Evolutionary conservation across 2,888 invertebrate species (phyloP).

Genomic region (Nephrotoma appendiculata): DNA sequence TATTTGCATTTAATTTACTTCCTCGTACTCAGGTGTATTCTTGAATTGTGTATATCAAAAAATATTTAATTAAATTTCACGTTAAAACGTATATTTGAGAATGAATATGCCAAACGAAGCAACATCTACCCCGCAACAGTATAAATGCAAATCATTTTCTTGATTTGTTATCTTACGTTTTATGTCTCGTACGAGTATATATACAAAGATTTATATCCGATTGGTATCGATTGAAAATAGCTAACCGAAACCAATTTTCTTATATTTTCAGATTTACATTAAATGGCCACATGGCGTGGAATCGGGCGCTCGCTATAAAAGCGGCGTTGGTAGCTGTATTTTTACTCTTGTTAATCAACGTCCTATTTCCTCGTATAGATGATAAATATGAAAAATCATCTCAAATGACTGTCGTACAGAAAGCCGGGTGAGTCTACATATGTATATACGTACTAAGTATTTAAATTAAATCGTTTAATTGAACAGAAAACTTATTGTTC

Average conservation of each 20-base stretch:
- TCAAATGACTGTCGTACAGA: background rate
- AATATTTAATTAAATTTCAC: background rate
- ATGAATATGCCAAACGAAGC: background rate
- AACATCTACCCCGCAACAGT: background rate
- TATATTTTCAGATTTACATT: background rate
- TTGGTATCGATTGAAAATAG: background rate
- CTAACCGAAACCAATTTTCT: background rate
- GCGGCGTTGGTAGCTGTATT: slow-evolving; percentile 21
- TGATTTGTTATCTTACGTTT: background rate
- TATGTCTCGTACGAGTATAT: background rate
- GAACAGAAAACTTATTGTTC: background rate
- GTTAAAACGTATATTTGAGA: background rate
- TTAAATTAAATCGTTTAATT: background rate
- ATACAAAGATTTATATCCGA: background rate
- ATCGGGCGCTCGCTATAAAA: slow-evolving; percentile 20
- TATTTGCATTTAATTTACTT: too few species aligned
- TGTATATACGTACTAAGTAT: background rate
- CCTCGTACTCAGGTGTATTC: too few species aligned
- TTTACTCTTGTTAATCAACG: slow-evolving; percentile 22
- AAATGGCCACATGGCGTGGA: slow-evolving; percentile 18
- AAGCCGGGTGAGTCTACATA: background rate
- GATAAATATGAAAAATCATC: slow-evolving; percentile 8
- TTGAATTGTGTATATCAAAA: background rate
- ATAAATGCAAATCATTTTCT: background rate
- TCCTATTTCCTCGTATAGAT: slow-evolving; percentile 26